A percentile compares a stretch with the other conserved stretches of the same genome.
Evolutionary conservation across 1,140 invertebrate species (phyloP).

Genomic region (Panulirus ornatus): DNA sequence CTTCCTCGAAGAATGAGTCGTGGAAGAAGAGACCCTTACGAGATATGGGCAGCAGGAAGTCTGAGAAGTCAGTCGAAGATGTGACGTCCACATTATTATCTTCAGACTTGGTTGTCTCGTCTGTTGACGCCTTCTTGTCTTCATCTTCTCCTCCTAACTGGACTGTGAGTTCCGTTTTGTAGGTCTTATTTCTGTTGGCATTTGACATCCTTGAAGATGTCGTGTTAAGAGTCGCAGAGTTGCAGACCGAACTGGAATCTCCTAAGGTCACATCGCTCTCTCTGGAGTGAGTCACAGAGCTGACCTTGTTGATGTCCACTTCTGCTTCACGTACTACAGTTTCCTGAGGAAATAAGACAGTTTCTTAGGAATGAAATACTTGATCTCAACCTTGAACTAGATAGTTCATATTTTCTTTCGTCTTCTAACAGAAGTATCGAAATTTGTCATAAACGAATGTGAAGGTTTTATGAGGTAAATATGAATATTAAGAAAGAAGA

Average conservation of each 20-base stretch:
- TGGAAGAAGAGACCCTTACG: constrained; percentile 48
- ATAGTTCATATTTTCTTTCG: no score
- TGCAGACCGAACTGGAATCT: background rate
- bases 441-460: no score
- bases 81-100: background rate
- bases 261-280: background rate
- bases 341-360: constrained; percentile 6
- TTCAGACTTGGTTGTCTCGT: background rate
- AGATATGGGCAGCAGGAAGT: constrained; percentile 22
- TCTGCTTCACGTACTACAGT: background rate
- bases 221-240: background rate
- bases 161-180: background rate
- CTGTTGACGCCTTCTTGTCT: background rate
- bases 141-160: background rate
- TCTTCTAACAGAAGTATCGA: no score
- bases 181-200: background rate
- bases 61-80: constrained; percentile 3
- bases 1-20: constrained; percentile 40
- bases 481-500: no score
- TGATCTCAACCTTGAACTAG: no score
- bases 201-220: background rate
- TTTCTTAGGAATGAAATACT: no score
- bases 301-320: background rate
- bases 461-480: no score
- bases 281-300: background rate